Conservation (phyloP, 53 echinoderm and acorn worm species). For the Antedon mediterranea region DNA sequence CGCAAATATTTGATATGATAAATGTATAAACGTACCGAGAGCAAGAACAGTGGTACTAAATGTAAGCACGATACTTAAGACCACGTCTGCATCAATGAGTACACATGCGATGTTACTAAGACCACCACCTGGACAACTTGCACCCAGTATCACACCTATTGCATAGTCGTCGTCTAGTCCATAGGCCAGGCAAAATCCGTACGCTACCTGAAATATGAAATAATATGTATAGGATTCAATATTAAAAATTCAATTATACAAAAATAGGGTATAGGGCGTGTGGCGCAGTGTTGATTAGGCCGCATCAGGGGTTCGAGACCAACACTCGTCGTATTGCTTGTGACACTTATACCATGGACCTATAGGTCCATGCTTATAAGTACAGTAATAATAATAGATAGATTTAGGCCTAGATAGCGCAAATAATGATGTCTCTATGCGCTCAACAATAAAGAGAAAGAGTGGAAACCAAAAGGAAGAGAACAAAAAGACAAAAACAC, state of each 20-base stretch:
- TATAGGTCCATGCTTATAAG: no score
- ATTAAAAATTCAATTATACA: neutral
- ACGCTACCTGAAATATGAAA: conserved; percentile 24
- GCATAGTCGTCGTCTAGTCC: conserved; percentile 13
- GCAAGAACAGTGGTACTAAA: conserved; percentile 35
- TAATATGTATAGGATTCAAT: neutral
- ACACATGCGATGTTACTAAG: conserved; percentile 48
- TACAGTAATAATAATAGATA: no score
- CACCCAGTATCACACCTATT: conserved; percentile 34
- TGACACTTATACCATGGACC: no score
- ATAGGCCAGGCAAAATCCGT: conserved; percentile 22
- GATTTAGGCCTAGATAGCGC: no score
- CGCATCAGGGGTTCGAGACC: no score
- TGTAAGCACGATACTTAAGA: conserved; percentile 43
- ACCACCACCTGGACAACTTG: conserved; percentile 44
- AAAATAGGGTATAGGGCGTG: no score
- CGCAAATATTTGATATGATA: neutral
- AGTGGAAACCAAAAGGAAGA: no score
- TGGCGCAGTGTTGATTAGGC: no score
- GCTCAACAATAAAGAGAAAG: no score
- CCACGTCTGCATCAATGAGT: conserved; percentile 28
- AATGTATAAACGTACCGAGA: conserved; percentile 13
- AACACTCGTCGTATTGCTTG: no score
- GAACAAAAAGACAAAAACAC: no score
- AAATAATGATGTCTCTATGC: no score